Base-by-base conservation (phyloP, 2,113 vertebrate genomes). In the Opisthocomus hoazin region DNA sequence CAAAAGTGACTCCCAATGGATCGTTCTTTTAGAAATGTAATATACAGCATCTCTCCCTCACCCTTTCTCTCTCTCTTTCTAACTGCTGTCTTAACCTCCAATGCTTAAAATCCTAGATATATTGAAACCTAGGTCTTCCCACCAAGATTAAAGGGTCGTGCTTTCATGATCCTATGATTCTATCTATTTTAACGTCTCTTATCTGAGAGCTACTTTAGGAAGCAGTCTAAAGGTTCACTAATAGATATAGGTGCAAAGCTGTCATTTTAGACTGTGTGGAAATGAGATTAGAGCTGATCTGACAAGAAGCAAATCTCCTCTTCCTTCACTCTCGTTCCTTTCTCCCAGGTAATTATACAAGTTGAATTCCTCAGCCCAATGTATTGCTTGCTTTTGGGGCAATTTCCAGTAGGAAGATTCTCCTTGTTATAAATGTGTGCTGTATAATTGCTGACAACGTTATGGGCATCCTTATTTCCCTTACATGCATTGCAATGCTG, bases 101-200 rank as follows among this genome's bases (percentile, higher is more conserved):
- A 12, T 37, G 27, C 30, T 74, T 88, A 63, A 83, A 88, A 19
- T 21, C 12, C 26, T 46, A 61, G 53, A 50, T 48, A 9, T n/a
- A 54, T 26, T 89, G 65, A 94, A 84, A 87, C 43, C 17, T 20
- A 11, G 21, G 30, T 78, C 46, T 74, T 84, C 51, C 27, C 39
- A 60, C 32, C 15, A 65, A 92, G 68, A 76, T 76, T 64, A 90
- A 66, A 79, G 39, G 36, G 7, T 56, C 81, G 17, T 46, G 41
- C 71, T 92, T 78, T 81, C 56, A 68, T 22, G 32, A 24, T 75
- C 17, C 60, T 86, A 1, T 68, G 79, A 60, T 86, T 88, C 30
- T 69, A 88, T 86, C 71, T 86, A 32, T 87, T 94, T 90, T 77
- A 96, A 90, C 39, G 50, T 94, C 85, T 91, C 36, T 91, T 65